phyloP scores from a whole-genome alignment of 2,797 vertebrate genomes.

The Falco peregrinus region DNA sequence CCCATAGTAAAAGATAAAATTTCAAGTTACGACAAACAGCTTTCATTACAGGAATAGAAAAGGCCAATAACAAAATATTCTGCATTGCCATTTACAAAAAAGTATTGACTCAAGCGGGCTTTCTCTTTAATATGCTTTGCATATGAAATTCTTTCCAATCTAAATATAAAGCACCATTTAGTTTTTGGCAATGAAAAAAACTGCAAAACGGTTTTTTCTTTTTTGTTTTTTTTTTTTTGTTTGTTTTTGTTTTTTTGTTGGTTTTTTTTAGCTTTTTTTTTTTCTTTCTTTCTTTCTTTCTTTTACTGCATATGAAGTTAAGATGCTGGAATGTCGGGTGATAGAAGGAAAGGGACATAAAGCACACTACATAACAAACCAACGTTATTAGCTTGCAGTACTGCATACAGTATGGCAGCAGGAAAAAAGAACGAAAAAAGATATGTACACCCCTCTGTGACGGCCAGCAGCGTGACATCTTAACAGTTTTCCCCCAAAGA shows the following conservation, averaged over 20 bases:
- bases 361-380: slow-evolving; percentile 99
- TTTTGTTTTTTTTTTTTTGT: slow-evolving; percentile 38
- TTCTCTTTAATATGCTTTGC: slow-evolving; percentile 99
- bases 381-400: slow-evolving; percentile 97
- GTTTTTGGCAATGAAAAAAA: slow-evolving; percentile 99
- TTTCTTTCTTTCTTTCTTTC: slow-evolving; percentile 80
- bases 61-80: slow-evolving; percentile 99
- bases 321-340: slow-evolving; percentile 98
- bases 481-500: slow-evolving; percentile 81
- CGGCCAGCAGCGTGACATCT: slow-evolving; percentile 87
- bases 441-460: slow-evolving; percentile 99
- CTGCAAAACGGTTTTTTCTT: slow-evolving; percentile 91
- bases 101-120: slow-evolving; percentile 97
- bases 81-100: slow-evolving; percentile 99
- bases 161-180: slow-evolving; percentile 99
- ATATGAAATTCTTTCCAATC: slow-evolving; percentile 99
- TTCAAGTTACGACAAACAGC: slow-evolving; percentile 99
- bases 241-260: slow-evolving; percentile 74
- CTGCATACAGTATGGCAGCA: slow-evolving; percentile 99
- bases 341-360: slow-evolving; percentile 91
- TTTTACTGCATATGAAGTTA: slow-evolving; percentile 98
- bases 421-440: slow-evolving; percentile 88
- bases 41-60: slow-evolving; percentile 99
- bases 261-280: slow-evolving; percentile 49
- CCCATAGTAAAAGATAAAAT: slow-evolving; percentile 99